Base-by-base conservation (phyloP, 2,888 invertebrate species). In the Pecten maximus region DNA sequence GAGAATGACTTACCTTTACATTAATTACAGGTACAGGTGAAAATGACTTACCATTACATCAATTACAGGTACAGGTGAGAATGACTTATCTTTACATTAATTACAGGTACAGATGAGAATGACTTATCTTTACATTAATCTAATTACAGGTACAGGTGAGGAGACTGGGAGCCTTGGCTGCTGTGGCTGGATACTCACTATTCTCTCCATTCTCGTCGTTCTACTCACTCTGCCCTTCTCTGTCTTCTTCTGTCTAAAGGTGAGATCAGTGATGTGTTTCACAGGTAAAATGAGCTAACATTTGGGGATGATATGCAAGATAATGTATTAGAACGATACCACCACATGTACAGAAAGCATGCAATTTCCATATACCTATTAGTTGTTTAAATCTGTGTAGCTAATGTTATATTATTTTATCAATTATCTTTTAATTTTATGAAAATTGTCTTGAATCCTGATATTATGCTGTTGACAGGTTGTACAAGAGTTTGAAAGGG, bases 171-270 rank as follows among this genome's bases (percentile, higher is more conserved):
- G 94, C 15, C 91, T 95, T 10, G 96, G 96, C 0, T 95, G 94
- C 89, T 99, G 98, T 96, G 99, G 98, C 6, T 98, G 98, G 97
- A 98, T 99, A 92, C 97, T 99, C 88, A 98, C 98, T 87, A 97
- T 97, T 39, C 97, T 99, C 50, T 98, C 99, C 12, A 98, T 99
- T 98, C 96, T 98, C 4, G 96, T 99, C 54, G 98, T 99, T 54
- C 96, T 98, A 39, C 94, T 98, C 60, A 99, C 99, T 0, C 98
- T 99, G 98, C 99, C 99, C 0, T 98, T 99, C 95, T 99, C 99
- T 0, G 97, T 99, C 8, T 98, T 99, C 96, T 97, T 99, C 91
- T 99, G 99, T 97, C 98, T 99, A 96, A 99, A 99, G 98, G 99
- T 99, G 97, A 97, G 54, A 35, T 23, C 10, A 54, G 6, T n/a